Evolutionary conservation across 2,113 vertebrate genomes (phyloP).

Genomic region (Rhipidura dahli): DNA sequence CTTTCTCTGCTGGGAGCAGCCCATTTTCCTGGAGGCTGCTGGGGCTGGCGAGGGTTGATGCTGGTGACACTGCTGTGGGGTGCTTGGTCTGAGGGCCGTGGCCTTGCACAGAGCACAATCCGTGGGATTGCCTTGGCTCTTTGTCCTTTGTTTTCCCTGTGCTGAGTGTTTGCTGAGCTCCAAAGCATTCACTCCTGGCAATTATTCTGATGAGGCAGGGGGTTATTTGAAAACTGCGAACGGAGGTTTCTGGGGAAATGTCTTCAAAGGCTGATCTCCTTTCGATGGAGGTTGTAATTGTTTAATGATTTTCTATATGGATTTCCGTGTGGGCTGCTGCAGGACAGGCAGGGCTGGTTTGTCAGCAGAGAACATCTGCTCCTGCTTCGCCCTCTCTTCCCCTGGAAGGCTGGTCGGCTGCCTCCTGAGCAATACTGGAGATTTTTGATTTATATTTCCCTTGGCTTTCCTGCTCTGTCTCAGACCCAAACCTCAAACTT

Average conservation of each 20-base stretch:
- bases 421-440: not conserved
- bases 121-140: rapidly evolving
- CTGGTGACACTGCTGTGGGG: not conserved
- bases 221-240: not conserved
- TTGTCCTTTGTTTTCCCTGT: not conserved
- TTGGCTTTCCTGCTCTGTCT: not conserved
- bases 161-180: not conserved
- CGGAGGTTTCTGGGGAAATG: not conserved
- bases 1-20: not conserved
- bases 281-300: slow-evolving; percentile 23
- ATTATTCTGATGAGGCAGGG: not conserved
- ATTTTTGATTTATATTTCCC: not conserved
- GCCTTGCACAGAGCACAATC: not conserved
- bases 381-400: not conserved
- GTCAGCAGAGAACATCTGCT: not conserved
- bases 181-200: not conserved
- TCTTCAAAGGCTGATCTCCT: slow-evolving; percentile 34
- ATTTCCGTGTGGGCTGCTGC: not conserved
- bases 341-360: not conserved
- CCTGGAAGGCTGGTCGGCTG: not conserved
- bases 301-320: slow-evolving; percentile 51
- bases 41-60: rapidly evolving
- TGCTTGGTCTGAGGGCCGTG: not conserved
- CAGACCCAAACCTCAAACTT: not conserved
- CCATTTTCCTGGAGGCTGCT: not conserved